phyloP scores from a whole-genome alignment of 2,797 vertebrate species.

The Pangasius macronema region DNA sequence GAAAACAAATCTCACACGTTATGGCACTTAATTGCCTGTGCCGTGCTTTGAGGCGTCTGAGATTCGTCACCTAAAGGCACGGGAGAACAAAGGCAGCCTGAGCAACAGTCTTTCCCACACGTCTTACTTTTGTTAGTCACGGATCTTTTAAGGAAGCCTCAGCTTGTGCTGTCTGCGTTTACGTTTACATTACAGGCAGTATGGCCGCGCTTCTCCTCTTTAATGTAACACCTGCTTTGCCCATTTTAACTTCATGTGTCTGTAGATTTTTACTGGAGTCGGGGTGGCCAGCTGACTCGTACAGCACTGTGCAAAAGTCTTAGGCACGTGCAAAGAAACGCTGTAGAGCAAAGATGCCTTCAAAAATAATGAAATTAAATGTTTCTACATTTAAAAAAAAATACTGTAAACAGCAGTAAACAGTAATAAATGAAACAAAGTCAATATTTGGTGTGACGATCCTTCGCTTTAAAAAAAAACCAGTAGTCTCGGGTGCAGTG shows the following conservation, averaged over 20 bases:
- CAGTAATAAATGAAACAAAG: too few species aligned
- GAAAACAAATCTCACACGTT: conserved; percentile 28
- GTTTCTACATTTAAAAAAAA: too few species aligned
- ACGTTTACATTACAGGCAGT: conserved; percentile 25
- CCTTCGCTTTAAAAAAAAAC: too few species aligned
- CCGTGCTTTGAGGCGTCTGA: conserved; percentile 64
- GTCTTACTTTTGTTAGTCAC: conserved; percentile 61
- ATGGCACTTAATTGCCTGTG: conserved; percentile 53
- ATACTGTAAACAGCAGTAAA: too few species aligned
- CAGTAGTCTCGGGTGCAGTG: too few species aligned
- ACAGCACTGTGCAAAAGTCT: too few species aligned
- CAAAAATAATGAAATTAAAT: too few species aligned
- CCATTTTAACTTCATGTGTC: not conserved
- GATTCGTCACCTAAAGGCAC: conserved; percentile 51
- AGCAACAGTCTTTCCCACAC: conserved; percentile 36
- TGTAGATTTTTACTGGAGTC: not conserved
- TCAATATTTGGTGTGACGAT: too few species aligned
- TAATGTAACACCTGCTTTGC: conserved; percentile 32
- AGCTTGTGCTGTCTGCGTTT: conserved; percentile 55
- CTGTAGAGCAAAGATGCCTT: too few species aligned
- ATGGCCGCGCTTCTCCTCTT: conserved; percentile 18
- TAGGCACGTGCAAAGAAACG: too few species aligned
- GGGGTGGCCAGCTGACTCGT: not conserved
- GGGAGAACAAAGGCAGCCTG: conserved; percentile 41
- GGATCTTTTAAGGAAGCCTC: conserved; percentile 32